Base-by-base conservation (phyloP, 1,140 invertebrate genomes). In the Drosophila azteca region DNA sequence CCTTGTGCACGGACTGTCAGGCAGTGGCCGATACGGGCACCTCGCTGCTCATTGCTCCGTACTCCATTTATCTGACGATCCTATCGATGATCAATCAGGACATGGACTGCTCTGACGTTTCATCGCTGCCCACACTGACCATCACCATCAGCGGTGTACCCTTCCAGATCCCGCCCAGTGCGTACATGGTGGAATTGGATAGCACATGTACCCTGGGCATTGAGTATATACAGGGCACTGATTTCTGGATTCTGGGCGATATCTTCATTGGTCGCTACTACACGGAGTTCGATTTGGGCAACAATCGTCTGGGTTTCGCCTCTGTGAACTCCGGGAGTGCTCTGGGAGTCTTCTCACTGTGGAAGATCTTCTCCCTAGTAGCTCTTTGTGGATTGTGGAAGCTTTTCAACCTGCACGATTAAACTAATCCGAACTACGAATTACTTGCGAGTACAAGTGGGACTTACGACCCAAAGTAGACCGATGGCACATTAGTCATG, bases 21-120 rank as follows among this genome's bases (percentile, higher is more conserved):
- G 95, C 94, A 43, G 95, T 96, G 82, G 95, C 95, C 70, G 95
- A 96, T 90, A 96, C 96, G 48, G 95, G 95, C 13, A 96, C 95
- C 55, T 95, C 94, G 26, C 92, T 96, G 3, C 93, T 96, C 67
- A 95, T 94, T 72, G 95, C 95, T 8, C 96, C 95, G 1, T 31
- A 45, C 13, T 9, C 35, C 6, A 48, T 62, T 20, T 77, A 57
- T 9, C 43, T 22, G 7, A 17, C 44, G 5, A 45, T 71, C 22
- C 26, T 78, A n/a, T 15, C 26, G 7, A 51, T 52, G 7, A 31
- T 62, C 1, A 22, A 74, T 31, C 29, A 62, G 11, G 31, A 65
- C 26, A 52, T 81, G 11, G 57, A 71, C 15, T 81, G 78, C 55
- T 39, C 59, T 15, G 22, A 9, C 8, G 17, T 79, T 3, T 45